Base-by-base conservation (phyloP, 2,888 invertebrate species). In the Xestia rhomboidea region DNA sequence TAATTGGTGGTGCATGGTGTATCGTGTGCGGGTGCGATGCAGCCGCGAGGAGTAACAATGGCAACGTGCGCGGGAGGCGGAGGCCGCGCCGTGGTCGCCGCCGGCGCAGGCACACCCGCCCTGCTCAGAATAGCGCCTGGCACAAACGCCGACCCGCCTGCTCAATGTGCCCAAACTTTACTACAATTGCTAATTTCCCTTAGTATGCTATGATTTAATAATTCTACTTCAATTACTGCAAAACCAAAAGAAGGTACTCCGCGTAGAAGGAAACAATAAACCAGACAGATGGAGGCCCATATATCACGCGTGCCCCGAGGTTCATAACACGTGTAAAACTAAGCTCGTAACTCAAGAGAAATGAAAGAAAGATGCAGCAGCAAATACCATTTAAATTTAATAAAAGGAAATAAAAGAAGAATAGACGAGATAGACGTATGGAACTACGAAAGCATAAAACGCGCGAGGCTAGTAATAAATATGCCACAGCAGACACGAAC, bases 21-120 rank as follows among this genome's bases (percentile, higher is more conserved):
- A 87, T 87, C 81, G 81, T 87, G 77, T 83, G 77, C 81, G 83
- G 83, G 86, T 83, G 89, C 91, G 91, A 91, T 89, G 90, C 81
- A 81, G 86, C 86, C 86, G 83, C 84, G 85, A 88, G 88, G 82
- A 77, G 79, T 84, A 94, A 95, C 95, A 96, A 95, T 95, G 92
- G 94, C 93, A 88, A 92, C 94, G 94, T 94, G 95, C 91, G 91
- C 91, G 91, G 93, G 92, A 93, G 95, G 96, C 95, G 95, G 95
- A 91, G 93, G 93, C 89, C 89, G 76, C 82, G 85, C 92, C 95
- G 95, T 95, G 94, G 91, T 91, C 89, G 94, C 94, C 94, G 92
- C 90, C 91, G 93, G 95, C 93, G 73, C 76, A 82, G 74, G 84
- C 81, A 83, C 90, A 80, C 88, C 93, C 90, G 92, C 92, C 92